Percentiles rank a stretch among this genome's conserved stretches.
These are phyloP conservation scores for Anorthoa munda DNA, from an alignment of 2,888 invertebrate species.

Conservation along the genomic window DNA sequence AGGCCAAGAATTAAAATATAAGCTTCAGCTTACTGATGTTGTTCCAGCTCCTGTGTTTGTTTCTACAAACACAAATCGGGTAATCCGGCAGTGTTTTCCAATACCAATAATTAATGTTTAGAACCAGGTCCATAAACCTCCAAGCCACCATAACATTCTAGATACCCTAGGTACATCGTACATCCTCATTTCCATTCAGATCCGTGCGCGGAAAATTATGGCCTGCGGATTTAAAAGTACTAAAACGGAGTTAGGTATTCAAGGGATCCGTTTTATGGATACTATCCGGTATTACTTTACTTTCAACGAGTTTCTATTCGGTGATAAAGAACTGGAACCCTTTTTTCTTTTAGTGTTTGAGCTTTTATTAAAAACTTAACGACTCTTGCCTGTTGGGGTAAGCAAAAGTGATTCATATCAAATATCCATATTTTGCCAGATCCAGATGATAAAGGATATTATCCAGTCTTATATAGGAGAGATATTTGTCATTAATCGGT, in stretches of 20 bases:
- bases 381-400: neutral
- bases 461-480: no score
- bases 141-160: neutral
- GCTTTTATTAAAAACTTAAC: conserved; percentile 4
- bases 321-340: conserved; percentile 26
- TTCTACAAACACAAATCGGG: no score
- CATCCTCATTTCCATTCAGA: conserved; percentile 38
- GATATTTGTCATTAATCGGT: no score
- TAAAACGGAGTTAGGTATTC: conserved; percentile 52
- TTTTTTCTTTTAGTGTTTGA: conserved; percentile 12
- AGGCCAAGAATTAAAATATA: no score
- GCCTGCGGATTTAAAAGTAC: conserved; percentile 49
- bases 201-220: conserved; percentile 46
- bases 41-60: no score
- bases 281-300: conserved; percentile 31
- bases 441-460: no score
- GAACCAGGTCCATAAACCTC: neutral
- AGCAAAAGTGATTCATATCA: neutral
- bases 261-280: conserved; percentile 43
- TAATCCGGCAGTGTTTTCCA: no score
- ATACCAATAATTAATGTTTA: no score
- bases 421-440: neutral
- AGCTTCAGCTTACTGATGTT: no score
- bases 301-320: conserved; percentile 43
- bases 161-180: conserved; percentile 1